Evolutionary conservation across 2,888 invertebrate genomes (phyloP).

Genomic region (Yponomeuta evonymella): DNA sequence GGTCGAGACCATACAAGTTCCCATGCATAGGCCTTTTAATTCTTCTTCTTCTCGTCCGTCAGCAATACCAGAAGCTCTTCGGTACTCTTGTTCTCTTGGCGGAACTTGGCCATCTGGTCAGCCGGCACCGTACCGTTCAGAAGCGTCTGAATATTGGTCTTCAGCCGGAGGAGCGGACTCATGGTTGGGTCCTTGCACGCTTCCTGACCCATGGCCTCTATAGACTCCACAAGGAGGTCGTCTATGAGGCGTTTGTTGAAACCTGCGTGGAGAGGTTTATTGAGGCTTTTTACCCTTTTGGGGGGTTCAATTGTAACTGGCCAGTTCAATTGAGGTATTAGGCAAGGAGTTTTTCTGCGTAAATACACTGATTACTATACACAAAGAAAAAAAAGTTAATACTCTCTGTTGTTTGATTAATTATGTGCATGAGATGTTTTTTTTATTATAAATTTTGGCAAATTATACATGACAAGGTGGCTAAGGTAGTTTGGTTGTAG

Average conservation of each 20-base stretch:
- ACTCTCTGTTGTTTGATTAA: too few relatives aligned
- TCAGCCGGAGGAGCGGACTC: slow-evolving; percentile 79
- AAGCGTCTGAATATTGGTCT: slow-evolving; percentile 84
- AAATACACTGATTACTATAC: too few relatives aligned
- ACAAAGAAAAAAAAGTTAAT: too few relatives aligned
- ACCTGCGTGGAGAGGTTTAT: slow-evolving; percentile 44
- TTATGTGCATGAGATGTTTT: too few relatives aligned
- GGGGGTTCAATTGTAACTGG: background rate
- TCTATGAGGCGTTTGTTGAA: slow-evolving; percentile 85
- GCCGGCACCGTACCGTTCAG: slow-evolving; percentile 88
- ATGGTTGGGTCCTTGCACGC: slow-evolving; percentile 77
- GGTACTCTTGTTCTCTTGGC: slow-evolving; percentile 82
- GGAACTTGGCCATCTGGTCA: slow-evolving; percentile 85
- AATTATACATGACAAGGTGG: background rate
- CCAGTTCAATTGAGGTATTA: background rate
- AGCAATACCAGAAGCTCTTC: slow-evolving; percentile 87
- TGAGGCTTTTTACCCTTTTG: background rate
- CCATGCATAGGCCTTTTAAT: background rate
- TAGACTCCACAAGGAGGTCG: slow-evolving; percentile 85
- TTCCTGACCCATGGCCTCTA: slow-evolving; percentile 82
- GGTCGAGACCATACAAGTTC: background rate
- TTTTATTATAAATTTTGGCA: too few relatives aligned
- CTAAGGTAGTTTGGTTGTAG: background rate
- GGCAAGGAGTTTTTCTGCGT: too few relatives aligned
- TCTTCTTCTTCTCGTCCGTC: slow-evolving; percentile 64